phyloP scores from a whole-genome alignment of 2,797 vertebrate species.

The Pelobates cultripes region DNA sequence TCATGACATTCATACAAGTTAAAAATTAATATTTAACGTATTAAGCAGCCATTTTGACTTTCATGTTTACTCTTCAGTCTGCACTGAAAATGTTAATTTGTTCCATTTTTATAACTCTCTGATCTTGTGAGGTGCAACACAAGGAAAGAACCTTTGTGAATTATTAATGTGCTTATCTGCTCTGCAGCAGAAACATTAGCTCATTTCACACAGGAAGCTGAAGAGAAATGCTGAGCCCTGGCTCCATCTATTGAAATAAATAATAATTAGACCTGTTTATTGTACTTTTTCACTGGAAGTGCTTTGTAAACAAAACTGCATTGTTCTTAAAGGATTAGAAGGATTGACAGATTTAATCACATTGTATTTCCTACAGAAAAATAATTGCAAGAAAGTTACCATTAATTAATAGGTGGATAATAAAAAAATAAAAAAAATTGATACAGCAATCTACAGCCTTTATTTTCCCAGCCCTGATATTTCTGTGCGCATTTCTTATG shows the following conservation, averaged over 20 bases:
- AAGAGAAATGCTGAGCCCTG: conserved; percentile 36
- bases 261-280: conserved; percentile 46
- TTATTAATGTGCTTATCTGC: conserved; percentile 56
- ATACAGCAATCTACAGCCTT: no score
- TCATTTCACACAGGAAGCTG: conserved; percentile 43
- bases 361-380: neutral
- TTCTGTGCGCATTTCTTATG: no score
- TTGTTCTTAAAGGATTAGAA: neutral
- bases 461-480: no score
- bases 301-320: conserved; percentile 23
- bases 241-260: conserved; percentile 47
- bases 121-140: conserved; percentile 47
- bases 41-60: conserved; percentile 34
- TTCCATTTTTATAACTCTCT: conserved; percentile 45
- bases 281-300: conserved; percentile 8
- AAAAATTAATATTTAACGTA: neutral
- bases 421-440: no score
- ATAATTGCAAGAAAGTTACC: neutral
- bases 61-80: conserved; percentile 13
- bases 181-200: conserved; percentile 50
- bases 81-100: conserved; percentile 32
- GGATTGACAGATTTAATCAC: neutral
- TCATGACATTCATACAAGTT: no score
- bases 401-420: neutral
- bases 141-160: conserved; percentile 48